phyloP scores from a whole-genome alignment of 2,888 invertebrate species.

The Pseudanteris insignis region DNA sequence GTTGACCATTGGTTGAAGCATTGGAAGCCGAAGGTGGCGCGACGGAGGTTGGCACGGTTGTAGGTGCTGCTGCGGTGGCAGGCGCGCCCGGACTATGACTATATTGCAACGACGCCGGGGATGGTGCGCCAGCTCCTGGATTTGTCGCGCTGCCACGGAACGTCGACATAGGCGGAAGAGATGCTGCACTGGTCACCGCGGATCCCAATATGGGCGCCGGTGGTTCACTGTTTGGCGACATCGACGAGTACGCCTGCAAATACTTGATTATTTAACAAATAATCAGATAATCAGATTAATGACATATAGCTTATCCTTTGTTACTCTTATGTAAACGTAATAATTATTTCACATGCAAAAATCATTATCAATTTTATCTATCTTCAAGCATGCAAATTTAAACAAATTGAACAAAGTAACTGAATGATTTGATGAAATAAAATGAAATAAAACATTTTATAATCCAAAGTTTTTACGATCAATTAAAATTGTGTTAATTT shows the following conservation, averaged over 20 bases:
- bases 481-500: too few species aligned
- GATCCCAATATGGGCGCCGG: slow-evolving; percentile 70
- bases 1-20: slow-evolving; percentile 66
- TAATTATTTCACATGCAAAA: too few species aligned
- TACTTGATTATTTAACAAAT: slow-evolving; percentile 24
- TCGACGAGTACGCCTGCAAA: slow-evolving; percentile 67
- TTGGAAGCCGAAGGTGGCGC: slow-evolving; percentile 65
- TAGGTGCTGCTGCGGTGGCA: slow-evolving; percentile 69
- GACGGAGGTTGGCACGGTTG: slow-evolving; percentile 62
- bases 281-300: slow-evolving; percentile 17
- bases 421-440: too few species aligned
- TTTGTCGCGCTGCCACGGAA: slow-evolving; percentile 68
- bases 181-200: slow-evolving; percentile 69
- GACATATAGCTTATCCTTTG: background rate
- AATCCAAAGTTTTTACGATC: too few species aligned
- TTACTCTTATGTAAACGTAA: background rate
- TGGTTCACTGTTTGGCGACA: slow-evolving; percentile 70
- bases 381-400: too few species aligned
- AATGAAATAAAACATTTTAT: too few species aligned
- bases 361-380: too few species aligned
- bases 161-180: slow-evolving; percentile 70
- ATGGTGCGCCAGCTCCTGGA: slow-evolving; percentile 69
- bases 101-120: slow-evolving; percentile 69
- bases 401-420: too few species aligned
- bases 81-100: slow-evolving; percentile 69